Percentiles rank a stretch among this genome's conserved stretches.
phyloP scores from a whole-genome alignment of 1,140 invertebrate species.

The Ectropis grisescens region DNA sequence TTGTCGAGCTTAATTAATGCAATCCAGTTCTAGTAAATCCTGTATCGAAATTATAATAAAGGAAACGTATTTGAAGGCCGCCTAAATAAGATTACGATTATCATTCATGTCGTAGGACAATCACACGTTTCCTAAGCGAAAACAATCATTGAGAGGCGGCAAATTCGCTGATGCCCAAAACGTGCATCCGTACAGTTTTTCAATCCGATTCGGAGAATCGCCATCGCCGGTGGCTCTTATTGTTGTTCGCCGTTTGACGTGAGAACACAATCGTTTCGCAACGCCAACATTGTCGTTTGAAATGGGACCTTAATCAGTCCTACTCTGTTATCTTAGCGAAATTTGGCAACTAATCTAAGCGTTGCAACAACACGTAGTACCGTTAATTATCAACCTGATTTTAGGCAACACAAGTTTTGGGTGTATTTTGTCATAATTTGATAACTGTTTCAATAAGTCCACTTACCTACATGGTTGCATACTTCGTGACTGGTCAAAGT shows the following conservation, averaged over 20 bases:
- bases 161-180: conserved; percentile 66
- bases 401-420: too few species aligned
- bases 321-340: too few species aligned
- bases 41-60: too few species aligned
- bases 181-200: conserved; percentile 67
- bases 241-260: conserved; percentile 61
- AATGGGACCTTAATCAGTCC: conserved; percentile 4
- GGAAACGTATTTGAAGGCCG: too few species aligned
- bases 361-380: too few species aligned
- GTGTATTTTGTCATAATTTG: too few species aligned
- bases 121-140: conserved; percentile 42
- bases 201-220: conserved; percentile 62
- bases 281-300: conserved; percentile 26
- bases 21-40: background rate
- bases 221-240: conserved; percentile 63
- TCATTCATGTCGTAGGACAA: too few species aligned
- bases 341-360: conserved; percentile 3
- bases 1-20: too few species aligned
- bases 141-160: conserved; percentile 41
- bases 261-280: conserved; percentile 64
- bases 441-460: too few species aligned
- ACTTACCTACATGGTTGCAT: too few species aligned
- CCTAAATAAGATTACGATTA: conserved; percentile 7
- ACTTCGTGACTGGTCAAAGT: too few species aligned
- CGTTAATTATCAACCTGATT: too few species aligned